phyloP scores from a whole-genome alignment of 2,888 invertebrate species.

The Eupeodes latifasciatus region DNA sequence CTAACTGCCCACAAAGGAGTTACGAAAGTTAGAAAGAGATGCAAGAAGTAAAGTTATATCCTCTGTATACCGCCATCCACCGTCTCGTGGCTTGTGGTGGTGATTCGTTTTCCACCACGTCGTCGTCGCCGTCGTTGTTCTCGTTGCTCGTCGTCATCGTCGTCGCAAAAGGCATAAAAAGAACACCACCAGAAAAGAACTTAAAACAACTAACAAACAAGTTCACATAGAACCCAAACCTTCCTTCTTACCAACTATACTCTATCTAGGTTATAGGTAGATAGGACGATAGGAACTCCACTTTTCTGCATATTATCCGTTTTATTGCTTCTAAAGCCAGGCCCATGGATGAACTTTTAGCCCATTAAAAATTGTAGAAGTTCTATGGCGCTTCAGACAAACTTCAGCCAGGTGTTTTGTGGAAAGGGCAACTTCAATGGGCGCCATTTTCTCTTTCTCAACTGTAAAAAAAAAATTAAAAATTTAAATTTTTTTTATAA shows the following conservation, averaged over 20 bases:
- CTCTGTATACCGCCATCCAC: background rate
- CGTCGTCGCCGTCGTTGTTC: background rate
- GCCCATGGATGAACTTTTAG: constrained; percentile 68
- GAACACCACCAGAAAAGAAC: constrained; percentile 13
- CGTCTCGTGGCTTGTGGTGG: constrained; percentile 25
- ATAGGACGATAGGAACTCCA: constrained; percentile 13
- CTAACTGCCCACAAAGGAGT: constrained; percentile 69
- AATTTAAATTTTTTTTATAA: background rate
- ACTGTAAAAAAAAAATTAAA: background rate
- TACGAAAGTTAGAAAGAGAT: constrained; percentile 4
- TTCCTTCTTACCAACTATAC: no score
- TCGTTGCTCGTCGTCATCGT: background rate
- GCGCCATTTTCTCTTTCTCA: constrained; percentile 31
- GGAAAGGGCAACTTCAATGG: constrained; percentile 12
- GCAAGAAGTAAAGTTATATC: constrained; percentile 7
- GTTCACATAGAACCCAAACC: background rate
- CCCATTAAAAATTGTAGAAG: constrained; percentile 65
- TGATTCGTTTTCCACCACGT: constrained; percentile 59
- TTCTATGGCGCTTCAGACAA: constrained; percentile 39
- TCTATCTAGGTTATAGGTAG: background rate
- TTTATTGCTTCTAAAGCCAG: constrained; percentile 62
- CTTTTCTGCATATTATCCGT: constrained; percentile 72
- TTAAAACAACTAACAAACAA: constrained; percentile 3
- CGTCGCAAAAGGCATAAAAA: constrained; percentile 57
- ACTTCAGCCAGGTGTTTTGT: constrained; percentile 60